Evolutionary conservation across 2,113 vertebrate genomes (phyloP), one percentile per base, ranked within the genome.

Genomic region (Heteronetta atricapilla): DNA sequence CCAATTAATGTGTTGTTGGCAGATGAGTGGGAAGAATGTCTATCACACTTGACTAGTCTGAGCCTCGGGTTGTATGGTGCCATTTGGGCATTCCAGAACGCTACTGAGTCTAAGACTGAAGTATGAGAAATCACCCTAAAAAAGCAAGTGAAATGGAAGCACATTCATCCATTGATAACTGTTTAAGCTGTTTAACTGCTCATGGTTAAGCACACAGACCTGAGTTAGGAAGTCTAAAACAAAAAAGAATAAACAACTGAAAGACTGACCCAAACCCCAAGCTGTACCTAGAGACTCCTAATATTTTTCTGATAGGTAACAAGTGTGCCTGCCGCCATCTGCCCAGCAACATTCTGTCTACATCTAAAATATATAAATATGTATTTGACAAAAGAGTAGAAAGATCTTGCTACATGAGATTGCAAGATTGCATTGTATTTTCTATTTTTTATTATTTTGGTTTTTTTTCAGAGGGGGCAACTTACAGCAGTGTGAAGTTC

Each of bases 21-120:
- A 0, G 0, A 23, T 33, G 31, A 58, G 12, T 31, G 26, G 25
- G 19, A 66, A 19, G 18, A 73, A 58, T 36, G 1, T 42, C 53
- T 73, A 16, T 31, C 8, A 29, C 16, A 73, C 3, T 20, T 56
- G 11, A 11, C 6, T 7, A 53, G n/a, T 46, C 14, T 60, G 33
- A 92, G 4, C 29, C 29, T 76, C 34, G 33, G 8, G 22, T 36
- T 38, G 44, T 31, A 38, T 0, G 22, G 16, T n/a, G 31, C 9
- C 11, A 82, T 79, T 38, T 73, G 36, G 10, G 6, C 5, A 64
- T 86, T 82, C 38, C n/a, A 44, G 38, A 20, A 26, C 88, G 4
- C 11, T 74, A 8, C 44, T 50, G 18, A 78, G 14, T 80, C 56
- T 46, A 42, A 12, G 25, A 36, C 11, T 34, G 23, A 70, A 12